Evolutionary conservation across 2,888 invertebrate genomes (phyloP).

Genomic region (Amphipoea lucens): DNA sequence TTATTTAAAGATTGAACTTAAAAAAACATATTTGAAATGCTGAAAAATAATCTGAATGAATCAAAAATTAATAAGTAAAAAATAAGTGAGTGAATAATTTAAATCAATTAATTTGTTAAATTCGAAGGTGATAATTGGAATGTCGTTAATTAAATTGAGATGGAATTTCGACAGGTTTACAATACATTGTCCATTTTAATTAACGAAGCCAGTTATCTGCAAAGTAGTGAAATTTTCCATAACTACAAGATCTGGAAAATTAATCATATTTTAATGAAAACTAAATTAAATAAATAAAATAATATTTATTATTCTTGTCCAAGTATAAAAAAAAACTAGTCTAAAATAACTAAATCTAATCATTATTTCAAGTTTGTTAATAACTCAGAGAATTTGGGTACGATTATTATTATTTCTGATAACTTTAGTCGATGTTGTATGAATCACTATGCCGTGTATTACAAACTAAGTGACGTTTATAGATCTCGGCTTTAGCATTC

Average conservation of each 20-base stretch:
- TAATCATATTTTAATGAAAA: not conserved
- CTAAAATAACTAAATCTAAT: not conserved
- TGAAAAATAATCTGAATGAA: not conserved
- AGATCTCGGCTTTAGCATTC: not conserved
- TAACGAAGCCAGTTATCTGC: not conserved
- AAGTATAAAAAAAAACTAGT: no score
- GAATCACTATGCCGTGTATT: no score
- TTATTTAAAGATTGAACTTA: not conserved
- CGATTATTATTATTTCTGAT: not conserved
- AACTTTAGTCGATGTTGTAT: not conserved
- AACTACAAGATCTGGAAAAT: not conserved
- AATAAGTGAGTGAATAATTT: not conserved
- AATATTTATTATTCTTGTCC: not conserved
- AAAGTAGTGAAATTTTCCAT: not conserved
- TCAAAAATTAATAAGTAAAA: not conserved
- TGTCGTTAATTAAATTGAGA: not conserved
- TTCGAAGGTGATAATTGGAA: not conserved
- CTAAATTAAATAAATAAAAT: no score
- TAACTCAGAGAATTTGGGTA: not conserved
- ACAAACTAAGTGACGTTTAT: no score
- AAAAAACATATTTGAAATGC: not conserved
- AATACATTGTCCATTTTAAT: not conserved
- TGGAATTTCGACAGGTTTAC: slow-evolving; percentile 3
- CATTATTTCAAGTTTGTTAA: not conserved
- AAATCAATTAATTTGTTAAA: not conserved